A percentile compares a stretch with the other conserved stretches of the same genome.
These are phyloP conservation scores for Glyphotaelius pellucidus DNA, from an alignment of 2,888 invertebrate species.

Conservation along the genomic window DNA sequence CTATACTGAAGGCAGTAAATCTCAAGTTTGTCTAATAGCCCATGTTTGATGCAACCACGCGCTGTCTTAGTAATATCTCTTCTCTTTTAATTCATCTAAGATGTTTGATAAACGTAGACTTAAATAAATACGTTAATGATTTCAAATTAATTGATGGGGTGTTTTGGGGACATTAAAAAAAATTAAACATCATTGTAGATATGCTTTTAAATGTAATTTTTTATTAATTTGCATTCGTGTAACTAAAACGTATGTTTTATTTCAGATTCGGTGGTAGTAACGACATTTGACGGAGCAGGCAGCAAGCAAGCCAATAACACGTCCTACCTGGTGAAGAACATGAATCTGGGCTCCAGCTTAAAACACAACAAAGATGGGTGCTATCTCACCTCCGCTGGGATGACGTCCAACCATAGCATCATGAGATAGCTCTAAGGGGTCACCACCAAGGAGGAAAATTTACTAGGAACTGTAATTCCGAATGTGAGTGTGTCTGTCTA, in stretches of 20 bases:
- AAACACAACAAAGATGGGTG: slow-evolving; percentile 60
- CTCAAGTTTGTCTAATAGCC: no score
- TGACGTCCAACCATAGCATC: slow-evolving; percentile 60
- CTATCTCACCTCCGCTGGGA: slow-evolving; percentile 57
- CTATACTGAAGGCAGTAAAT: no score
- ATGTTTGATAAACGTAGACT: no score
- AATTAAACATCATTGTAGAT: no score
- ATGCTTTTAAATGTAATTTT: no score
- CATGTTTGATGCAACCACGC: no score
- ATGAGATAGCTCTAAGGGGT: slow-evolving; percentile 58
- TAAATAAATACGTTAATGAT: no score
- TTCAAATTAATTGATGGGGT: no score
- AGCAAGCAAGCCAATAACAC: slow-evolving; percentile 75
- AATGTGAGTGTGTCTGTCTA: neutral
- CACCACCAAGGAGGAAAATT: neutral
- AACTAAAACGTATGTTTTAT: neutral
- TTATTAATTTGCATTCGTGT: no score
- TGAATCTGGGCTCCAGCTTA: slow-evolving; percentile 65
- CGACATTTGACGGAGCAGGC: slow-evolving; percentile 72
- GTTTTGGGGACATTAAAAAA: no score
- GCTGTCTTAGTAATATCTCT: no score
- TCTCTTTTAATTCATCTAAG: no score
- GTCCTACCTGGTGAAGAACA: slow-evolving; percentile 73
- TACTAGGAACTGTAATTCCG: neutral
- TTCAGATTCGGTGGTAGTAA: slow-evolving; percentile 52